Evolutionary conservation across 2,888 invertebrate genomes (phyloP).

Genomic region (Hybos culiciformis): DNA sequence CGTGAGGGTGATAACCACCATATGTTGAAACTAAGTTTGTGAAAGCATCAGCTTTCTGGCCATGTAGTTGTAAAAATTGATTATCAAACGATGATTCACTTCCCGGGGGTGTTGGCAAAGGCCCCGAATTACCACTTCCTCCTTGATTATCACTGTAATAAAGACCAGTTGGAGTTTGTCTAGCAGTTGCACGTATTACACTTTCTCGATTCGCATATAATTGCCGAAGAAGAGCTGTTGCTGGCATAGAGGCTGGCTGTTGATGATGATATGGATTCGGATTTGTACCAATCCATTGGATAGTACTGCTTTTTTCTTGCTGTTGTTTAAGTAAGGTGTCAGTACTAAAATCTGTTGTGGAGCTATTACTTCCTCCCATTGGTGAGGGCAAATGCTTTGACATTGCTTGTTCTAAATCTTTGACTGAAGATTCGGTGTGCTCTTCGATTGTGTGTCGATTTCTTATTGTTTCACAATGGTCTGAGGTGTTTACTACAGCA

Average conservation of each 20-base stretch:
- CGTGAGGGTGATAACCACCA: constrained; percentile 40
- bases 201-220: constrained; percentile 89
- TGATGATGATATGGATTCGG: constrained; percentile 35
- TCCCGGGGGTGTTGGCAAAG: constrained; percentile 81
- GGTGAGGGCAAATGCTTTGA: constrained; percentile 76
- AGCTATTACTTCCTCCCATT: constrained; percentile 26
- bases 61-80: constrained; percentile 42
- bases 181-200: constrained; percentile 77
- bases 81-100: constrained; percentile 62
- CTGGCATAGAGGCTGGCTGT: constrained; percentile 53
- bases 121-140: constrained; percentile 51
- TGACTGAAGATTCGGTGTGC: constrained; percentile 36
- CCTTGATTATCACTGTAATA: constrained; percentile 38
- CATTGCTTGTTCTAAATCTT: constrained; percentile 92
- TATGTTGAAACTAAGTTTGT: constrained; percentile 45
- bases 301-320: constrained; percentile 54
- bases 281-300: constrained; percentile 80
- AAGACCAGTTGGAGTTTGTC: constrained; percentile 34
- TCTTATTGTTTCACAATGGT: constrained; percentile 35
- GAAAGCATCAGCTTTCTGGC: constrained; percentile 45
- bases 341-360: constrained; percentile 76
- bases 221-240: constrained; percentile 77
- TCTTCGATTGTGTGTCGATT: constrained; percentile 33
- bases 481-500: constrained; percentile 23
- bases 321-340: constrained; percentile 69